Conservation (phyloP, 2,797 vertebrate species). For the Dendrocincla fuliginosa region DNA sequence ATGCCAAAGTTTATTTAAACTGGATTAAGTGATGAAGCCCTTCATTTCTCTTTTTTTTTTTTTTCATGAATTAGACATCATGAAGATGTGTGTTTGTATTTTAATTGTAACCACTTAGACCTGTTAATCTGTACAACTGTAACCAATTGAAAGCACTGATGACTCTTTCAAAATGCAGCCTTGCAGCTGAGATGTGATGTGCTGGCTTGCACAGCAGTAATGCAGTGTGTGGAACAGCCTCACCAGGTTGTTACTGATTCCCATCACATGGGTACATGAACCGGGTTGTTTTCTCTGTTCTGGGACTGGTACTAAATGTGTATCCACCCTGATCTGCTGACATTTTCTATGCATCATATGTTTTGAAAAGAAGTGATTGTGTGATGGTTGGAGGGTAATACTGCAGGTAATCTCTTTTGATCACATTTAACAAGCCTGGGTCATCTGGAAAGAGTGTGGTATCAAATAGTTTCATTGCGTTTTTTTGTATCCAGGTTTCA, state of each 20-base stretch:
- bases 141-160: not conserved
- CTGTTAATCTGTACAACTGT: not conserved
- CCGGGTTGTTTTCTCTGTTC: not conserved
- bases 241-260: not conserved
- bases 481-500: not conserved
- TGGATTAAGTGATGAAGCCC: not conserved
- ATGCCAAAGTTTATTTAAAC: not conserved
- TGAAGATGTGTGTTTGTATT: not conserved
- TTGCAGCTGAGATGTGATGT: not conserved
- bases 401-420: not conserved
- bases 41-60: not conserved
- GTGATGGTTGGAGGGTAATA: not conserved
- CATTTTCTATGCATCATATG: fast-evolving
- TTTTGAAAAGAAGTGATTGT: not conserved
- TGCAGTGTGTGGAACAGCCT: not conserved
- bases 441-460: not conserved
- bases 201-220: not conserved
- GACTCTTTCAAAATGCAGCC: not conserved
- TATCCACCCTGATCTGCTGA: not conserved
- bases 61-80: not conserved
- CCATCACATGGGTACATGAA: not conserved
- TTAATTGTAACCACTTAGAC: not conserved
- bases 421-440: not conserved
- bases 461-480: not conserved
- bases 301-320: not conserved